phyloP scores from a whole-genome alignment of 2,888 invertebrate species.

The Ferdinandea cuprea region DNA sequence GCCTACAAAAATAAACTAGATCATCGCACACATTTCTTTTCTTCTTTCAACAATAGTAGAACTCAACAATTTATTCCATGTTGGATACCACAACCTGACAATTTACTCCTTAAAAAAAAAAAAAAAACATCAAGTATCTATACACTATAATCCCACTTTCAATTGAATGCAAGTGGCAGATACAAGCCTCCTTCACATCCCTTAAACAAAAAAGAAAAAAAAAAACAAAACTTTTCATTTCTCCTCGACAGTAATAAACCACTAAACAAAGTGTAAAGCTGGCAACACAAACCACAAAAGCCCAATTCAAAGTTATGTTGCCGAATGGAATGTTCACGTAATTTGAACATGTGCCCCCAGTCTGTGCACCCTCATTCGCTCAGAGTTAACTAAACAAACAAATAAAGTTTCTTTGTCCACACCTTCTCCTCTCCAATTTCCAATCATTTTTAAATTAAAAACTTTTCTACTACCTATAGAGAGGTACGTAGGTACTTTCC shows the following conservation, averaged over 20 bases:
- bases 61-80: no score
- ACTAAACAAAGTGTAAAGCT: constrained; percentile 46
- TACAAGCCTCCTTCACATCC: no score
- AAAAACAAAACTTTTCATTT: background rate
- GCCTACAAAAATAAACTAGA: no score
- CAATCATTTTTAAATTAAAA: constrained; percentile 71
- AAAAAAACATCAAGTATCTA: no score
- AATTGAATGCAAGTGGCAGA: no score
- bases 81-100: no score
- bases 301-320: constrained; percentile 55
- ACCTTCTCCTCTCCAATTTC: constrained; percentile 62
- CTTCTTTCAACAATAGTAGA: no score
- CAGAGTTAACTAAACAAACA: constrained; percentile 46
- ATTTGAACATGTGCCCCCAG: constrained; percentile 29
- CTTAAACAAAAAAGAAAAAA: no score
- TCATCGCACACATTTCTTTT: no score
- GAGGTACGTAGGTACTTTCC: no score
- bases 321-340: constrained; percentile 20
- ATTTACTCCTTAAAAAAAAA: no score
- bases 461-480: constrained; percentile 41
- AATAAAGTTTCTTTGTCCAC: constrained; percentile 49
- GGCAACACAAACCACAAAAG: constrained; percentile 61
- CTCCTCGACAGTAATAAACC: constrained; percentile 2
- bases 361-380: background rate
- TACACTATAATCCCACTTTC: no score